Evolutionary conservation across 2,888 invertebrate species (phyloP), one percentile per base, ranked within the genome.

Genomic region (Eristalis arbustorum): DNA sequence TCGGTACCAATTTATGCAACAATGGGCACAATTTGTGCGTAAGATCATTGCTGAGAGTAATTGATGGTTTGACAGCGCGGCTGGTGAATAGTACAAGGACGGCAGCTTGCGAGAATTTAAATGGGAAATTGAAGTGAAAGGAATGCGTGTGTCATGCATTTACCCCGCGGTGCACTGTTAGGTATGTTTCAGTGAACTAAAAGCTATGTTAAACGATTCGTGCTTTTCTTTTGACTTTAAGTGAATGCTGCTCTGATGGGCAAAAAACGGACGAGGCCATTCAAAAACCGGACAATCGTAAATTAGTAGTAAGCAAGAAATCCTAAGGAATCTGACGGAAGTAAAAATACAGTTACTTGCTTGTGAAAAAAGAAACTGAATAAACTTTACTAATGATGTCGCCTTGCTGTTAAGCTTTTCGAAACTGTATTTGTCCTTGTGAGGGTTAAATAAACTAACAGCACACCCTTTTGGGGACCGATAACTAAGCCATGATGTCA

Each of bases 11-110:
- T 56, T 63, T 73, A n/a, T 37, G 18, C 25, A 25, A 57, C 63
- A 56, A 37, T n/a, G 23, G n/a, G 34, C 31, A 25, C 25, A 71
- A 71, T 61, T 67, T 67, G 13, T 25, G 42, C n/a, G 3, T 66
- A n/a, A 59, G 59, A 59, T 67, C 66, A 25, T n/a, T 67, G 23
- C n/a, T 67, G 25, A 49, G 28, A 67, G 23, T 40, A n/a, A 49
- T 28, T 59, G 25, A 25, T 18, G 4, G 25, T 22, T 23, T 25
- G 59, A 23, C 59, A 56, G 3, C 37, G 11, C 37, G 37, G 2
- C 37, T 11, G 13, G 10, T 59, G 59, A 23, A 25, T 25, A 25
- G 25, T 25, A 14, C 11, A 13, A 25, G 13, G 49, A 49, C 18
- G 8, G 18, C 5, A 18, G 49, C 8, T 8, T 18, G 1, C 49